Percentiles rank a stretch among this genome's conserved stretches.
These are phyloP conservation scores for Origma solitaria DNA, from an alignment of 2,113 vertebrate genomes.

Conservation along the genomic window DNA sequence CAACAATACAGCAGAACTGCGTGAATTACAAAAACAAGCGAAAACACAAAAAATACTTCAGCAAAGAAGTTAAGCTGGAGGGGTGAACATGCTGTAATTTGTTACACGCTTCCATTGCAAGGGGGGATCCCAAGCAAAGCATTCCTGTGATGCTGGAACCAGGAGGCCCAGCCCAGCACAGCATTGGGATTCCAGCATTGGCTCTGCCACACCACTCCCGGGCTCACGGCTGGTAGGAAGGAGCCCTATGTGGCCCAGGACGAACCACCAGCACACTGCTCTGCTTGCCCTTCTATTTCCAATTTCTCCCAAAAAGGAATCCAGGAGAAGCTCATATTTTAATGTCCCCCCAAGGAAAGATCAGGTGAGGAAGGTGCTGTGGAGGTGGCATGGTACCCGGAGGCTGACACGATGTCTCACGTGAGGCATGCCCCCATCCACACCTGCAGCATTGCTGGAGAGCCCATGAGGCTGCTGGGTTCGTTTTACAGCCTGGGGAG, in stretches of 20 bases:
- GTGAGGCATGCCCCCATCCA: neutral
- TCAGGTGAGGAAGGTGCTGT: neutral
- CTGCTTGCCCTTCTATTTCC: neutral
- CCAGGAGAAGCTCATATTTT: neutral
- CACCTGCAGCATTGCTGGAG: neutral
- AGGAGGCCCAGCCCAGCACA: neutral
- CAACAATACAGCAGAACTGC: neutral
- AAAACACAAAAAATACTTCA: neutral
- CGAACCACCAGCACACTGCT: rapidly evolving
- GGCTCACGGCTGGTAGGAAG: neutral
- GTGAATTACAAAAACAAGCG: neutral
- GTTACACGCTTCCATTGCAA: neutral
- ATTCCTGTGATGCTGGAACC: constrained; percentile 40
- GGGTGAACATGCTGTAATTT: neutral
- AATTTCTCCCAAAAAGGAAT: neutral
- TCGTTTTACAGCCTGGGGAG: neutral
- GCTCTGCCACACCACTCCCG: neutral
- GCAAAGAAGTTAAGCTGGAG: neutral
- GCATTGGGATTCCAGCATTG: neutral
- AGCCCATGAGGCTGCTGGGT: neutral
- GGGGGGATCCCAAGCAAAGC: constrained; percentile 31
- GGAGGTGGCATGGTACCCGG: neutral
- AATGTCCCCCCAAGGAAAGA: neutral
- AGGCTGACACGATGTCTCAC: neutral
- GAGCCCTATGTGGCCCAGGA: neutral